Base-by-base conservation (phyloP, 2,888 invertebrate genomes). In the Cephonodes hylas region DNA sequence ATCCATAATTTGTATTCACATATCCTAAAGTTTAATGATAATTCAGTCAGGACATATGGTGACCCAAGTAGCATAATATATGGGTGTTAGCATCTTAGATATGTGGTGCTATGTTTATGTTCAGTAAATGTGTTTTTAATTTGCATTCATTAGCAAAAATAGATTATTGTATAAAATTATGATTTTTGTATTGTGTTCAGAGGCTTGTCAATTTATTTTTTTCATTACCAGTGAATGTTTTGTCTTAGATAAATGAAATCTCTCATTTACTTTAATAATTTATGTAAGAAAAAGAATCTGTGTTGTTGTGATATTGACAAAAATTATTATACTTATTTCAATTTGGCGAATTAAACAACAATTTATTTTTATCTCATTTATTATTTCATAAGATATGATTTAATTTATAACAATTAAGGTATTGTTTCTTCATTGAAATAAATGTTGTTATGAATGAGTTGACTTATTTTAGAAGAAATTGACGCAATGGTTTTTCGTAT, bases 401-500 rank as follows among this genome's bases (percentile, higher is more conserved):
- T 53, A 53, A 8, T 42, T 58, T 34, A 61, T 20, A 59, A 44
- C 10, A 58, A 38, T 38, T 38, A 58, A 53, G 18, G 10, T 23
- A 20, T 44, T 38, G 20, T 56, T 57, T 53, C 53, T 31, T 53
- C 31, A 53, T 59, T 34, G 1, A 46, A 46, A 34, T 46, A 60
- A 38, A 38, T 44, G 53, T 61, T 56, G 27, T 57, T 44, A 22
- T 59, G 38, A 62, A 57, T 62, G 62, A 13, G 18, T 58, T 25
- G 22, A 44, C 2, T 61, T 46, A 45, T 53, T 72, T 80, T 78
- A 91, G 75, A 89, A 89, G 74, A 91, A 86, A 66, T 87, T 88
- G 0, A 92, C 89, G 25, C 74, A 75, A 73, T 93, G 93, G 73
- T 91, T 94, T 79, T 93, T 94, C 13, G 91, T 93, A 75, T 95